Percentiles rank a stretch among this genome's conserved stretches.
phyloP scores from a whole-genome alignment of 2,888 invertebrate species.

The Drosophila anomelani region DNA sequence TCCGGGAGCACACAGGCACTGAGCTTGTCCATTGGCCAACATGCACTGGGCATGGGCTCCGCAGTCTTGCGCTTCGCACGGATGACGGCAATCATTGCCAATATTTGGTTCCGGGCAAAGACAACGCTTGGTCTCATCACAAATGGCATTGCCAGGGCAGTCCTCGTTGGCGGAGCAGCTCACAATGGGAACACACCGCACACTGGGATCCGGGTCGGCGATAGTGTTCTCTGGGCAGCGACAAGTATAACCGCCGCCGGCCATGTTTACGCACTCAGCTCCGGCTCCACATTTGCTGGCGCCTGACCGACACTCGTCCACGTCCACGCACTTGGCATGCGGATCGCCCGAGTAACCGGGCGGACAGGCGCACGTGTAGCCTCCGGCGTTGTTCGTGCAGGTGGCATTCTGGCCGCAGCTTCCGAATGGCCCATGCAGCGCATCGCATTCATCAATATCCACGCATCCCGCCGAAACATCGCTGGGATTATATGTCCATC shows the following conservation, averaged over 20 bases:
- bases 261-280: slow-evolving; percentile 91
- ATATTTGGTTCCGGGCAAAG: slow-evolving; percentile 95
- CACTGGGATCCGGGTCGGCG: slow-evolving; percentile 93
- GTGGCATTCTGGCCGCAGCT: slow-evolving; percentile 93
- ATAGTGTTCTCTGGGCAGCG: slow-evolving; percentile 92
- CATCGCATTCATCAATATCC: slow-evolving; percentile 96
- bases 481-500: slow-evolving; percentile 96
- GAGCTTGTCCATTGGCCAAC: slow-evolving; percentile 92
- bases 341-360: slow-evolving; percentile 95
- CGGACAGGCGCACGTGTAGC: slow-evolving; percentile 92
- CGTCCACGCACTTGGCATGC: slow-evolving; percentile 91
- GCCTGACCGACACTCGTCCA: slow-evolving; percentile 91
- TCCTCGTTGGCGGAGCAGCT: slow-evolving; percentile 90
- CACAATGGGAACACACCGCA: slow-evolving; percentile 92
- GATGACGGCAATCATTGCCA: slow-evolving; percentile 96
- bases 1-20: slow-evolving; percentile 93
- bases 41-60: slow-evolving; percentile 95
- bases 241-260: slow-evolving; percentile 92
- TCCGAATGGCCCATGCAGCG: slow-evolving; percentile 90
- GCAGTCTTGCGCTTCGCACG: slow-evolving; percentile 94
- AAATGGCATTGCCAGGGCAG: slow-evolving; percentile 95
- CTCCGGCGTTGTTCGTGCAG: slow-evolving; percentile 92
- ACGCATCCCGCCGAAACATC: slow-evolving; percentile 95
- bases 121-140: slow-evolving; percentile 91
- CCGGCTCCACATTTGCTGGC: slow-evolving; percentile 91